Evolutionary conservation across 1,140 invertebrate species (phyloP), one percentile per base, ranked within the genome.

Genomic region (Riptortus pedestris): DNA sequence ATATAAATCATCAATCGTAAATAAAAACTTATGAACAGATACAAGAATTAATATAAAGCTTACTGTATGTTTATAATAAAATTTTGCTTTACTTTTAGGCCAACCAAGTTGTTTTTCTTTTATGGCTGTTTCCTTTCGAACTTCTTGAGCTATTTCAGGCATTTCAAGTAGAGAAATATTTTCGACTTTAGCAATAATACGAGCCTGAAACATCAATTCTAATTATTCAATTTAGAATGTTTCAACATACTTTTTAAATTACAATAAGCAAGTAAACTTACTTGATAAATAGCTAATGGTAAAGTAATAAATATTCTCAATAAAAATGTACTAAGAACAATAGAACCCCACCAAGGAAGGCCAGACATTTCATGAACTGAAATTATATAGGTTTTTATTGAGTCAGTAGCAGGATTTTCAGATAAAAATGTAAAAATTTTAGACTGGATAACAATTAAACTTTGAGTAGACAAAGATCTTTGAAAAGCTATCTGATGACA

Each of bases 321-420:
- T 7, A 83, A 62, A 60, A 89, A 70, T 9, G 90, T 90, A 11
- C 84, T 79, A 1, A 86, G 65, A 2, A 88, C 70, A 64, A 93
- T 88, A 16, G 85, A 81, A 0, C 80, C 80, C 86, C 90, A 93
- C 91, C 91, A 94, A 47, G 89, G 85, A 22, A 92, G 72, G 4
- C 87, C 86, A 5, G 81, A 82, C 5, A 71, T 70, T 63, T 85
- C 80, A 74, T 93, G 90, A 29, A 90, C 73, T 62, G 75, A 72
- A 48, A 85, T 69, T 24, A 91, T 71, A 24, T 77, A 77, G 63
- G 86, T 79, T 75, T 90, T 86, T 47, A 81, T 75, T 64, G 77
- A 77, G 67, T 77, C 78, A 20, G 90, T 85, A 11, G 82, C 77
- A 61, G 76, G 74, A 72, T 85, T 86, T 67, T 85, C 83, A 1